phyloP scores from a whole-genome alignment of 2,113 vertebrate species.

The Sinocyclocheilus maitianheensis region DNA sequence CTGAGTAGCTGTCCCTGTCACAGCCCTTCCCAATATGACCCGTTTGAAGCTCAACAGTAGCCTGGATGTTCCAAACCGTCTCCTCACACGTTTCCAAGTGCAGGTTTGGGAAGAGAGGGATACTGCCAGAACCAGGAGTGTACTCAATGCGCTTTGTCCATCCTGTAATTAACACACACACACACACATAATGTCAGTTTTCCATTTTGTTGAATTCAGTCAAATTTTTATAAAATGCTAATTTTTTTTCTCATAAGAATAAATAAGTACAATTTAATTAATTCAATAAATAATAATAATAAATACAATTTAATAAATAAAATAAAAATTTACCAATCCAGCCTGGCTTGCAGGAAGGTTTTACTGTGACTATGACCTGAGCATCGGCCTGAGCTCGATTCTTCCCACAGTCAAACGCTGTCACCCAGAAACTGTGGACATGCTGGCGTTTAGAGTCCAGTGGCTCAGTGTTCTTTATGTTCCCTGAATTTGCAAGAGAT shows the following conservation, averaged over 20 bases:
- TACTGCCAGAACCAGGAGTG: constrained; percentile 86
- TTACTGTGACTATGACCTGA: constrained; percentile 93
- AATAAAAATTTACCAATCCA: constrained; percentile 74
- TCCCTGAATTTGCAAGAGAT: constrained; percentile 76
- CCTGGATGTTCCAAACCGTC: constrained; percentile 96
- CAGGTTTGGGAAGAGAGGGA: constrained; percentile 90
- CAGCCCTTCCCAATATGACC: constrained; percentile 97
- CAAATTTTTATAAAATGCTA: neutral
- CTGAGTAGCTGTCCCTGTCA: constrained; percentile 95
- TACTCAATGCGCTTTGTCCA: constrained; percentile 98
- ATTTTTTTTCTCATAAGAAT: too few species aligned
- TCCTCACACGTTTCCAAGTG: constrained; percentile 97
- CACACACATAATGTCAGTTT: neutral
- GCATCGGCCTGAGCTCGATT: constrained; percentile 93
- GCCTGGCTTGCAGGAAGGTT: constrained; percentile 96
- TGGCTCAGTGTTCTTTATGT: constrained; percentile 97
- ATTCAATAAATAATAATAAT: neutral
- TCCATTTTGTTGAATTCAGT: neutral
- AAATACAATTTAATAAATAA: neutral
- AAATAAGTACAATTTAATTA: neutral
- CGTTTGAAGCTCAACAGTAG: constrained; percentile 94
- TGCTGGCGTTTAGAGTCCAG: constrained; percentile 89
- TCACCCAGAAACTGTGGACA: constrained; percentile 93
- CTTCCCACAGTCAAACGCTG: constrained; percentile 97
- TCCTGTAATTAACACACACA: constrained; percentile 70